Base-by-base conservation (phyloP, 2,888 invertebrate species). In the Odontomyia ornata region DNA sequence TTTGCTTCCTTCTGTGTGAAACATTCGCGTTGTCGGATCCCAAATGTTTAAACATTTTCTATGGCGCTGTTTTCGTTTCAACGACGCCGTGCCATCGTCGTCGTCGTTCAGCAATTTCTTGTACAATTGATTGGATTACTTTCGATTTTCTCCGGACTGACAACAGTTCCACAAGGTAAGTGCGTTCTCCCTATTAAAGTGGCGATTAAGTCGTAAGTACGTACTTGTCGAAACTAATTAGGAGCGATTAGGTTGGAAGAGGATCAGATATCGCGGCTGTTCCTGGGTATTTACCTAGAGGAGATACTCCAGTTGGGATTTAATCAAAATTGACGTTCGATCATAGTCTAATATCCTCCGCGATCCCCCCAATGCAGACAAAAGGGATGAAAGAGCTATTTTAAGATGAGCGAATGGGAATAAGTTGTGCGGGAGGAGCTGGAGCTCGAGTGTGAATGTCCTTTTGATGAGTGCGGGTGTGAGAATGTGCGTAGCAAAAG, bases 21-120 rank as follows among this genome's bases (percentile, higher is more conserved):
- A 73, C 11, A 69, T 69, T 47, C 69, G 47, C 25, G 47, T 21
- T 18, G 47, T 23, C 21, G 18, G 23, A 60, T 36, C 18, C 57
- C 67, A 91, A 91, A 91, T 91, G 92, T 90, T 89, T 89, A 89
- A 89, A 89, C 89, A 91, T 91, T 80, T 80, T 82, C 90, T 91
- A 92, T 93, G 92, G 93, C 93, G 92, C 90, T 92, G 90, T 90
- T 90, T 91, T 90, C 91, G 89, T 89, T 83, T 82, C 81, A 91
- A 89, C 91, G 90, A 89, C 72, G 72, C 56, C 89, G 91, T 90
- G 88, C 88, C 88, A 89, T 89, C 88, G 87, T 89, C 88, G 87
- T 89, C 88, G 69, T 69, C 46, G 65, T 69, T 47, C 21, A 7
- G 13, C 47, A 69, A 9, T 23, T 69, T 69, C 88, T 89, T 88